Evolutionary conservation across 2,113 vertebrate species (phyloP), one percentile per base, ranked within the genome.

Genomic region (Poecile atricapillus): DNA sequence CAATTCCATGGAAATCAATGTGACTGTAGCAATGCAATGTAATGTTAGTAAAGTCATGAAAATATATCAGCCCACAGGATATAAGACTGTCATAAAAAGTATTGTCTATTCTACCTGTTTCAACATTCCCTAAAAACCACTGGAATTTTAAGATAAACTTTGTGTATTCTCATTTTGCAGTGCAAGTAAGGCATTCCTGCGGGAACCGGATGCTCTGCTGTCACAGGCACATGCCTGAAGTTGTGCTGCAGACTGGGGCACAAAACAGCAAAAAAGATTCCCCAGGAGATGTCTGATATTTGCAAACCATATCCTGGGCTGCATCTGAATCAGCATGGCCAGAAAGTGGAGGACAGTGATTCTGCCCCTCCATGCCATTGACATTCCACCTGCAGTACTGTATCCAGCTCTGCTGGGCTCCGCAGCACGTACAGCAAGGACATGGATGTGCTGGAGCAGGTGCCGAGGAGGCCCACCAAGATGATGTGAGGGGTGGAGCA

Each of bases 391-490:
- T 35, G 24, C 30, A 58, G 10, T 4, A 7, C 35, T n/a, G 11
- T 30, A 15, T n/a, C 47, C 5, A 1, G 30, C 50, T 30, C 47
- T n/a, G 23, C 30, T 13, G 24, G 24, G 16, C 7, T 67, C 21
- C 23, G 19, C 35, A 24, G 60, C 19, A 56, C 3, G 8, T 15
- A 56, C 2, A 7, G 60, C 43, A 25, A 35, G 53, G 31, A 65
- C 31, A 22, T 1, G 12, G 31, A 25, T 1, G 1, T 2, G 3
- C 15, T 43, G 62, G 21, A 50, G 35, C 11, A 15, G 23, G 35
- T 17, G 44, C 9, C 1, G 2, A 50, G 24, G 20, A 24, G 30
- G 43, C 15, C 43, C 30, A 43, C 4, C 2, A 0, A 67, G 16
- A 5, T 50, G 31, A 19, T 35, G 5, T 1, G 2, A 67, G 35